Percentiles rank a stretch among this genome's conserved stretches.
Conservation (phyloP, 2,797 vertebrate species). For the Acestrorhynchus altus region DNA sequence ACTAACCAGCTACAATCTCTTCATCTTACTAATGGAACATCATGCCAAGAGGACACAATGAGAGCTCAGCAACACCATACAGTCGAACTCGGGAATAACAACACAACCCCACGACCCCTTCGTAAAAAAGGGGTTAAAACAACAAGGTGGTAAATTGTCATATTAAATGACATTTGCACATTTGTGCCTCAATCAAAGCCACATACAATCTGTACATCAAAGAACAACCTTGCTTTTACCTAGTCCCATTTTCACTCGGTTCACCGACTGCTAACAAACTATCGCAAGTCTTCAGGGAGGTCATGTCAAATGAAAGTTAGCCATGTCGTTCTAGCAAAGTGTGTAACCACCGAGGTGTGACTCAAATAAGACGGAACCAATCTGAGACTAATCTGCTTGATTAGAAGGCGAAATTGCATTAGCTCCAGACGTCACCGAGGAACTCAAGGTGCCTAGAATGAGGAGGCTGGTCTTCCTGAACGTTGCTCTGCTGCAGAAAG, state of each 20-base stretch:
- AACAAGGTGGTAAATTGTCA: too few relatives aligned
- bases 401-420: slow-evolving; percentile 25
- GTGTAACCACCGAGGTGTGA: slow-evolving; percentile 4
- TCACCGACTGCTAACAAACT: neutral
- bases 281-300: neutral
- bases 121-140: too few relatives aligned
- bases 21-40: too few relatives aligned
- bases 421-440: neutral
- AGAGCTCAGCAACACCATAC: too few relatives aligned
- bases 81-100: too few relatives aligned
- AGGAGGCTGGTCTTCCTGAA: slow-evolving; percentile 22
- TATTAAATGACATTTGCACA: too few relatives aligned
- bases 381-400: slow-evolving; percentile 24
- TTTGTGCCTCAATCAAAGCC: too few relatives aligned
- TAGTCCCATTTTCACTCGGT: neutral
- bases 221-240: neutral
- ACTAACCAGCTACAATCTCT: too few relatives aligned
- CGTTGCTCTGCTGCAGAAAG: slow-evolving; percentile 71
- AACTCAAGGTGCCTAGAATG: neutral
- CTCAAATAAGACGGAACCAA: slow-evolving; percentile 11
- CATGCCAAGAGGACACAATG: too few relatives aligned
- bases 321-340: neutral
- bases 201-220: too few relatives aligned
- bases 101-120: too few relatives aligned
- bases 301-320: slow-evolving; percentile 1